A percentile compares a stretch with the other conserved stretches of the same genome.
Conservation (phyloP, 2,113 vertebrate genomes). For the Rhinichthys klamathensis region DNA sequence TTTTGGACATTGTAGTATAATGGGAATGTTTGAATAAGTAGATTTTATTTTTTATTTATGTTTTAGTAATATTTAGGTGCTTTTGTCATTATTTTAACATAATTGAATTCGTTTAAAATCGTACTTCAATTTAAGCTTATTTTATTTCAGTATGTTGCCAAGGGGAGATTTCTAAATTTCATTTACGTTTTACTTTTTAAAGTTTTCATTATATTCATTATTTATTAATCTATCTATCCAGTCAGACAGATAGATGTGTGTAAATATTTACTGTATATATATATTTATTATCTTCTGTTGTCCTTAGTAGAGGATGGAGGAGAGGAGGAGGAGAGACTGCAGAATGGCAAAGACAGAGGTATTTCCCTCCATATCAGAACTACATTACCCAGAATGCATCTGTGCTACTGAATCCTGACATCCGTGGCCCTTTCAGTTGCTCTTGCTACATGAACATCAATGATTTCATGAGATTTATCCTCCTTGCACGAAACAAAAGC, state of each 20-base stretch:
- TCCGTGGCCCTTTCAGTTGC: not conserved
- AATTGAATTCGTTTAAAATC: too few species aligned
- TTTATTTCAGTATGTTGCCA: not conserved
- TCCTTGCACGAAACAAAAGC: slow-evolving; percentile 27
- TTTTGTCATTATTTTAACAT: not conserved
- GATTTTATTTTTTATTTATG: not conserved
- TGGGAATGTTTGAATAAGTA: not conserved
- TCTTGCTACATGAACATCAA: not conserved
- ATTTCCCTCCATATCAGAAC: slow-evolving; percentile 48
- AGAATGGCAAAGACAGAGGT: slow-evolving; percentile 90
- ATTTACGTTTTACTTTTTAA: too few species aligned
- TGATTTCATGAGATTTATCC: not conserved
- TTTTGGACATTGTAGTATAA: not conserved
- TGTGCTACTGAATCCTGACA: slow-evolving; percentile 40
- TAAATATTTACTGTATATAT: too few species aligned
- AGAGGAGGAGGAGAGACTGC: slow-evolving; percentile 84
- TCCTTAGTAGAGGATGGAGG: slow-evolving; percentile 81
- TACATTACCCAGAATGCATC: slow-evolving; percentile 32
- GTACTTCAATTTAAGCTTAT: not conserved
- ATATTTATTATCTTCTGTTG: not conserved
- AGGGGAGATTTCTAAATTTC: not conserved
- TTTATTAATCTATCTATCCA: too few species aligned
- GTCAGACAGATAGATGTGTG: too few species aligned
- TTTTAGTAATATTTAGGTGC: not conserved
- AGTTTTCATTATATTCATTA: too few species aligned